phyloP scores from a whole-genome alignment of 2,888 invertebrate genomes.

The Eurytoma adleriae region DNA sequence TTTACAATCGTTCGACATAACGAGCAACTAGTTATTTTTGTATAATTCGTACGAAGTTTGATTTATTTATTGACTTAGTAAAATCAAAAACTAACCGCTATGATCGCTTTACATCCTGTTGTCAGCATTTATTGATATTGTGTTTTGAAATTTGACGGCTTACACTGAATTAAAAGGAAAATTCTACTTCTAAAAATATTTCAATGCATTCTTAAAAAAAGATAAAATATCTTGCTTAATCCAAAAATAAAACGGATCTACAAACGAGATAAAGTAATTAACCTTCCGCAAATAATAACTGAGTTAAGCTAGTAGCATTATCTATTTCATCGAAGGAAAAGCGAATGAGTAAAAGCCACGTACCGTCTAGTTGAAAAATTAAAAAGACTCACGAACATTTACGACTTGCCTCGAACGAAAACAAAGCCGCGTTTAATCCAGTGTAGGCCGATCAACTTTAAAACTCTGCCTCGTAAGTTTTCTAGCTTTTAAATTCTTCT shows the following conservation, averaged over 20 bases:
- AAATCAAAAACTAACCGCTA: conserved; percentile 37
- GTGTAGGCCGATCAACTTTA: conserved; percentile 27
- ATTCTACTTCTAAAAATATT: too few relatives aligned
- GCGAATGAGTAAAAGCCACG: too few relatives aligned
- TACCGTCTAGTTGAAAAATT: too few relatives aligned
- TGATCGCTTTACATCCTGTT: not conserved
- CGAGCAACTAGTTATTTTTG: conserved; percentile 32
- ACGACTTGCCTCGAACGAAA: not conserved
- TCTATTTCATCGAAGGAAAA: too few relatives aligned
- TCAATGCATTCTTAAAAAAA: too few relatives aligned
- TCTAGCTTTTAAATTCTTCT: conserved; percentile 21
- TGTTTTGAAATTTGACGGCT: conserved; percentile 28
- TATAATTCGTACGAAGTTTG: conserved; percentile 49
- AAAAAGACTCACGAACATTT: not conserved
- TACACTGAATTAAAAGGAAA: not conserved
- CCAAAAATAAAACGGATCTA: too few relatives aligned
- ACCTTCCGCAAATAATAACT: too few relatives aligned
- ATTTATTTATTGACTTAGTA: conserved; percentile 24
- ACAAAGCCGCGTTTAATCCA: conserved; percentile 6
- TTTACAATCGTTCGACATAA: conserved; percentile 17
- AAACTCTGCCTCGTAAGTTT: conserved; percentile 7
- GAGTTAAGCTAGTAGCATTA: too few relatives aligned
- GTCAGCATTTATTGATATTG: not conserved
- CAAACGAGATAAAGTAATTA: too few relatives aligned
- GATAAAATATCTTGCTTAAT: too few relatives aligned